Base-by-base conservation (phyloP, 2,113 vertebrate genomes). In the Pygoscelis antarcticus region DNA sequence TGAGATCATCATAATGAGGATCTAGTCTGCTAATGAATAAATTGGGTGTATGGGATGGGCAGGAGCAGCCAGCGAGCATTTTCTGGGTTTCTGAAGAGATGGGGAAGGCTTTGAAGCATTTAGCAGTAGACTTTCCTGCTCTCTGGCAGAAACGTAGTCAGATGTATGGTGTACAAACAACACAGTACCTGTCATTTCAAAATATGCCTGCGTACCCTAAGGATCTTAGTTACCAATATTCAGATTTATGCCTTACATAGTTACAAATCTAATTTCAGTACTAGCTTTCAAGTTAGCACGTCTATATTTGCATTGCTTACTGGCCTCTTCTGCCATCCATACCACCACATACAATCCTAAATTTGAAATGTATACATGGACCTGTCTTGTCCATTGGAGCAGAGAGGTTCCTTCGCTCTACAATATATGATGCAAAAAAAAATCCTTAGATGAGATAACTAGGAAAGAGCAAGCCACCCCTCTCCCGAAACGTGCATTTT, bases 1-100 rank as follows among this genome's bases (percentile, higher is more conserved):
- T 85, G 82, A 93, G 87, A 95, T 87, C 87, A 83, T 83, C 93
- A 16, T 90, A 95, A 92, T 47, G 75, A 87, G 32, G 74, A 93
- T 95, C 82, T 70, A 75, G 74, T 79, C 89, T 81, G 81, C 58
- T 93, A 87, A 96, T 69, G 74, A 95, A 76, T 87, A 58, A 66
- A 74, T 51, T 49, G 49, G 27, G 49, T 89, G 62, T 44, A 82
- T 2, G 14, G 49, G 74, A 82, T 42, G 36, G 72, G 52, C 89
- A 89, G 83, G 40, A 95, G 69, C 34, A 72, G 72, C 34, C 94
- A 90, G 82, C 4, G 4, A 71, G 61, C 22, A 49, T 71, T 72
- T 66, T 79, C 71, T 36, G 86, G 23, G 52, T 55, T 97, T 89
- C 76, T 82, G 91, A 94, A 80, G 72, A 74, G 55, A 68, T 23